These are phyloP conservation scores for Fragum fragum DNA, from an alignment of 2,888 invertebrate species.

Conservation along the genomic window DNA sequence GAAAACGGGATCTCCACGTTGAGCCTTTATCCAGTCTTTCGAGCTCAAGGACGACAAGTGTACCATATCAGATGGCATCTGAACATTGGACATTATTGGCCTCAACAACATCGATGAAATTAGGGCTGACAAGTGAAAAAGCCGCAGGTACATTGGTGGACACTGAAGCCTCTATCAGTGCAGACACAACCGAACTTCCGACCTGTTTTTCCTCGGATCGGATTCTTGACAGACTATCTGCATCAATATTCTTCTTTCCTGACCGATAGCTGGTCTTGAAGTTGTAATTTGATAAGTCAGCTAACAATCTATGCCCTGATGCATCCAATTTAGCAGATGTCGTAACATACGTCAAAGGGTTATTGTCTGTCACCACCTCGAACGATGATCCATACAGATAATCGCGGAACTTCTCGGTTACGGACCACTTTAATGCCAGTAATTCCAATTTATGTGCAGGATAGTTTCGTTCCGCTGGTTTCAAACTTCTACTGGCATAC, in stretches of 20 bases:
- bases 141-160: not conserved
- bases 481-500: no score
- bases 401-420: conserved; percentile 14
- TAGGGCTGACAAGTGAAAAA: not conserved
- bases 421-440: no score
- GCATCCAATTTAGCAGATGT: conserved; percentile 32
- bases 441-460: no score
- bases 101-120: not conserved
- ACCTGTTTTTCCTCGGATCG: not conserved
- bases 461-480: no score
- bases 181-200: not conserved
- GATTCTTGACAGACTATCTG: not conserved
- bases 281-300: conserved; percentile 21
- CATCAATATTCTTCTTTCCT: conserved; percentile 1
- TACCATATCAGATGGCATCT: not conserved
- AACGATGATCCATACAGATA: conserved; percentile 19
- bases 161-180: not conserved
- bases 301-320: conserved; percentile 18
- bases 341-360: conserved; percentile 6
- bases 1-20: not conserved
- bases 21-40: not conserved
- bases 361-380: not conserved
- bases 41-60: not conserved
- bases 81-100: not conserved
- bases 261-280: not conserved